Conservation (phyloP, 2,113 vertebrate genomes). For the Spea multiplicata region DNA sequence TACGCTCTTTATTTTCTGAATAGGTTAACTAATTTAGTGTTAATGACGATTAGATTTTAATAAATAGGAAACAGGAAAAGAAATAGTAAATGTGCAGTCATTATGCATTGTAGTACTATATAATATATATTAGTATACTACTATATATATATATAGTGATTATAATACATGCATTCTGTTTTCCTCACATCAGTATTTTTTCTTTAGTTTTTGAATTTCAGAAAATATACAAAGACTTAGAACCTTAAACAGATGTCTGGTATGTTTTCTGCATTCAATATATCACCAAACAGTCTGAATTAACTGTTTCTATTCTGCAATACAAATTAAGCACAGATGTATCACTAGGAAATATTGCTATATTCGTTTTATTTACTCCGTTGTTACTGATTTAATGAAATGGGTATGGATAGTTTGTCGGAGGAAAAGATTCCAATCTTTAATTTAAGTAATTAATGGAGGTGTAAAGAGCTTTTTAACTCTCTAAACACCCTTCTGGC, state of each 20-base stretch:
- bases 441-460: neutral
- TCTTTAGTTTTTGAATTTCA: slow-evolving; percentile 64
- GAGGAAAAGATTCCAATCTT: neutral
- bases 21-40: neutral
- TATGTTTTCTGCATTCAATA: slow-evolving; percentile 83
- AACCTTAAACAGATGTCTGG: slow-evolving; percentile 81
- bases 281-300: slow-evolving; percentile 41
- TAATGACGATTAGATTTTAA: slow-evolving; percentile 1
- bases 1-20: neutral
- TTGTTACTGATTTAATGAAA: slow-evolving; percentile 6
- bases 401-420: neutral
- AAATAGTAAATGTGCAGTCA: neutral
- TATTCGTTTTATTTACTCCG: no score
- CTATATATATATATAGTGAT: neutral
- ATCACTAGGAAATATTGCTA: no score
- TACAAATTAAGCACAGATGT: no score
- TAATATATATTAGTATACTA: no score
- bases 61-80: slow-evolving; percentile 6
- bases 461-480: neutral
- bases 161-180: neutral
- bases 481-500: slow-evolving; percentile 13
- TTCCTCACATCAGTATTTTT: neutral
- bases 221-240: slow-evolving; percentile 81
- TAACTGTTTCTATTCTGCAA: neutral
- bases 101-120: no score